Evolutionary conservation across 2,113 vertebrate species (phyloP), one percentile per base, ranked within the genome.

Genomic region (Baryphthengus martii): DNA sequence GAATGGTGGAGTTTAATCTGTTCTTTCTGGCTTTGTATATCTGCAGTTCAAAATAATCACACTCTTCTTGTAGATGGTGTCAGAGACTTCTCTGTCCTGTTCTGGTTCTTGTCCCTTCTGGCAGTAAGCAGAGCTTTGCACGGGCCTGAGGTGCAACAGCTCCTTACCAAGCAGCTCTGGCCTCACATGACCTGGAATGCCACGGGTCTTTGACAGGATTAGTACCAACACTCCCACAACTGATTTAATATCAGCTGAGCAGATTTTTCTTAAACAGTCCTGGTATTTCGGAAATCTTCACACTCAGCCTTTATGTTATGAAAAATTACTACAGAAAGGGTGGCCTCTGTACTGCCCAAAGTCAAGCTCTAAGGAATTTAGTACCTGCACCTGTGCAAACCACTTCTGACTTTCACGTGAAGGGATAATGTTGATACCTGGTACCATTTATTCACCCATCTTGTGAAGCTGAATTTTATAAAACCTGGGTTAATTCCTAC

Each of bases 21-120:
- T 93, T 89, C 31, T 70, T 85, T 72, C 50, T 95, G 89, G 89
- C 88, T 50, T 81, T 88, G 28, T 94, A 86, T 76, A 91, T 96
- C 68, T 92, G 19, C 49, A 37, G 24, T 44, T 86, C 67, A 88
- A 42, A 96, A 81, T 42, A 92, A 59, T 65, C 42, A n/a, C 7
- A 25, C 13, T n/a, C 26, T 90, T 91, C 71, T 50, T 84, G 31
- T 52, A 79, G 55, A 55, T 80, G 47, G 42, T 75, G 62, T 88
- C 90, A 88, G 89, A 94, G 62, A 28, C 11, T 44, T 94, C 96
- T 92, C 59, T 33, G 24, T 39, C 47, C 66, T 77, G 13, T 79
- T 84, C 37, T 68, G 94, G 56, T 62, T 94, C 79, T 93, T 87
- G 74, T 74, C 55, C 52, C 80, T 82, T 31, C 86, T 39, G 89